Conservation (phyloP, 1,140 invertebrate genomes). For the Pectinophora gossypiella region DNA sequence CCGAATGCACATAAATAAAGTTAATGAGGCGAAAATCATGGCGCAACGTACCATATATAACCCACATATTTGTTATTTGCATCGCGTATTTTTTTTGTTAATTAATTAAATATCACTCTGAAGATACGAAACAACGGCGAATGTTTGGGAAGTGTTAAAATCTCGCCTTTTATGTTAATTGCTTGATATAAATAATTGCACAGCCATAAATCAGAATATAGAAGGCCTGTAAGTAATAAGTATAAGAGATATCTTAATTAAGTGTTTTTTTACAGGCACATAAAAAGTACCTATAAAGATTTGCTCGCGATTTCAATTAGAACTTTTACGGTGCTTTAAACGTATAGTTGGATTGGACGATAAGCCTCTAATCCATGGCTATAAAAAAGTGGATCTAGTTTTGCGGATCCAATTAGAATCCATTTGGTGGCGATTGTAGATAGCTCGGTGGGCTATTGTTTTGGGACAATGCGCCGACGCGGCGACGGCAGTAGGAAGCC, state of each 20-base stretch:
- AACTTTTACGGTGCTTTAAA: not conserved
- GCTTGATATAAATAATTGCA: not conserved
- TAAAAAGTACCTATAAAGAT: too few species aligned
- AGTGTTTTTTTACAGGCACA: not conserved
- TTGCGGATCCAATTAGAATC: constrained; percentile 67
- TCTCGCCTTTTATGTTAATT: constrained; percentile 5
- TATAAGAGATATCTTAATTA: not conserved
- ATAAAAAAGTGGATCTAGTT: constrained; percentile 22
- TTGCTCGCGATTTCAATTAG: too few species aligned
- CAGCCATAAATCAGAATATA: not conserved
- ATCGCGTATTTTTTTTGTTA: constrained; percentile 18
- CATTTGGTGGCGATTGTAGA: constrained; percentile 66
- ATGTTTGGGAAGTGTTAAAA: constrained; percentile 10
- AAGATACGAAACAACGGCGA: constrained; percentile 5
- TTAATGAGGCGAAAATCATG: constrained; percentile 52
- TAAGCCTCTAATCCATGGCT: not conserved
- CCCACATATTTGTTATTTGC: constrained; percentile 30
- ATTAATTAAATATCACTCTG: constrained; percentile 21
- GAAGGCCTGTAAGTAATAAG: not conserved
- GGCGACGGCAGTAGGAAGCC: constrained; percentile 41
- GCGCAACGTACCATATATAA: constrained; percentile 24
- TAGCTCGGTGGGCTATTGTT: constrained; percentile 60
- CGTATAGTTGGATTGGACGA: not conserved
- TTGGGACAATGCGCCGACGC: constrained; percentile 35
- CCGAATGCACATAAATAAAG: constrained; percentile 47